Percentiles rank a stretch among this genome's conserved stretches.
Evolutionary conservation across 2,888 invertebrate species (phyloP).

Genomic region (Euplagia quadripunctaria): DNA sequence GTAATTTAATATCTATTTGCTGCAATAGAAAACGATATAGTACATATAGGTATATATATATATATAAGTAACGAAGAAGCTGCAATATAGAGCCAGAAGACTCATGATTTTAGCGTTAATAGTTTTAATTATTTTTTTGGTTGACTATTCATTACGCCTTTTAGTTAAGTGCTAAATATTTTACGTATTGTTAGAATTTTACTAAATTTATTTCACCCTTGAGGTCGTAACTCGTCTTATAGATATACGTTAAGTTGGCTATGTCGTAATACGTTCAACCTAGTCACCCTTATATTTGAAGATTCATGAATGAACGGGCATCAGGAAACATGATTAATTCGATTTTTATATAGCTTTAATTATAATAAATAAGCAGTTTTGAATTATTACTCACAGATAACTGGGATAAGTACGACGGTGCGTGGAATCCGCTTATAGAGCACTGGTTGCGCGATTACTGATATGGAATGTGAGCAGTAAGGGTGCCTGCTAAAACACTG

Average conservation of each 20-base stretch:
- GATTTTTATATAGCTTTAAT: not conserved
- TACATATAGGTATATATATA: not conserved
- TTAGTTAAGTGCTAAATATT: not conserved
- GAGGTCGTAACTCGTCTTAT: slow-evolving; percentile 74
- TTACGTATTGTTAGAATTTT: not conserved
- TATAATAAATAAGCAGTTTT: slow-evolving; percentile 16
- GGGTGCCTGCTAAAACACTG: slow-evolving; percentile 79
- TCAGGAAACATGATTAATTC: slow-evolving; percentile 15
- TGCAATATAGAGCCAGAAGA: not conserved
- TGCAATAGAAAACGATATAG: not conserved
- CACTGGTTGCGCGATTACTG: slow-evolving; percentile 74
- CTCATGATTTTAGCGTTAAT: not conserved
- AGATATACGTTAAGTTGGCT: slow-evolving; percentile 66
- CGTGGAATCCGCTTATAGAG: slow-evolving; percentile 66
- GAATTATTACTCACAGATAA: slow-evolving; percentile 68
- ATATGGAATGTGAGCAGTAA: slow-evolving; percentile 71
- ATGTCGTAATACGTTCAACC: slow-evolving; percentile 62
- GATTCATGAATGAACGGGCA: slow-evolving; percentile 62
- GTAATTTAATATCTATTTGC: not conserved
- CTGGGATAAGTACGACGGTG: slow-evolving; percentile 59
- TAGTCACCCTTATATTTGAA: slow-evolving; percentile 36
- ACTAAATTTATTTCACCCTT: slow-evolving; percentile 52
- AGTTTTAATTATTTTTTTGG: not conserved
- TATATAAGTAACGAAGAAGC: not conserved
- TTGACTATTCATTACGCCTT: not conserved